A percentile compares a stretch with the other conserved stretches of the same genome.
Evolutionary conservation across 1,140 invertebrate genomes (phyloP).

Genomic region (Ceratoteleas bidentatus): DNA sequence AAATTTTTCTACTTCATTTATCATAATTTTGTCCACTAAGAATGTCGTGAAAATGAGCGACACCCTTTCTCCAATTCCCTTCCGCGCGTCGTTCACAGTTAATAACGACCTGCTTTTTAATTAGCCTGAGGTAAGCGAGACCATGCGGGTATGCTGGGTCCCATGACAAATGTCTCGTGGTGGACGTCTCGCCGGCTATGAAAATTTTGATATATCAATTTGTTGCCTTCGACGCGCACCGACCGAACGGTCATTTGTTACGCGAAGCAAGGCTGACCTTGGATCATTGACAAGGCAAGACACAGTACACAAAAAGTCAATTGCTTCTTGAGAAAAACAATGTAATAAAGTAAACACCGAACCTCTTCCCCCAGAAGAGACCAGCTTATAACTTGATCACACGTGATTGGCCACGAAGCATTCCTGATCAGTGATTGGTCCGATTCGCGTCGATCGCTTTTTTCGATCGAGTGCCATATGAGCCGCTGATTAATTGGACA

Average conservation of each 20-base stretch:
- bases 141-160: conserved; percentile 26
- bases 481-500: conserved; percentile 24
- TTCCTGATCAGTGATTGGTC: no score
- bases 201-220: conserved; percentile 31
- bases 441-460: background rate
- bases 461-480: conserved; percentile 10
- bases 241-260: conserved; percentile 23
- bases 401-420: no score
- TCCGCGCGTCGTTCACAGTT: background rate
- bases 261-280: background rate
- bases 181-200: conserved; percentile 18
- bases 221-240: background rate
- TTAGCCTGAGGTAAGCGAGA: background rate
- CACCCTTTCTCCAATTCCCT: no score
- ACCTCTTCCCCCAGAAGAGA: no score
- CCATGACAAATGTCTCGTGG: conserved; percentile 27
- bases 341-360: no score
- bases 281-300: background rate
- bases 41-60: no score
- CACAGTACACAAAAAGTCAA: background rate
- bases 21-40: no score
- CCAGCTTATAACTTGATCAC: no score
- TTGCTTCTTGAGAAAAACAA: background rate
- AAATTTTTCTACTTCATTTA: no score
- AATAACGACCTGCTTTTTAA: background rate